Conservation (phyloP, 30 jellyfish, hydroid and myxozoan genomes). For the Hydractinia echinata region DNA sequence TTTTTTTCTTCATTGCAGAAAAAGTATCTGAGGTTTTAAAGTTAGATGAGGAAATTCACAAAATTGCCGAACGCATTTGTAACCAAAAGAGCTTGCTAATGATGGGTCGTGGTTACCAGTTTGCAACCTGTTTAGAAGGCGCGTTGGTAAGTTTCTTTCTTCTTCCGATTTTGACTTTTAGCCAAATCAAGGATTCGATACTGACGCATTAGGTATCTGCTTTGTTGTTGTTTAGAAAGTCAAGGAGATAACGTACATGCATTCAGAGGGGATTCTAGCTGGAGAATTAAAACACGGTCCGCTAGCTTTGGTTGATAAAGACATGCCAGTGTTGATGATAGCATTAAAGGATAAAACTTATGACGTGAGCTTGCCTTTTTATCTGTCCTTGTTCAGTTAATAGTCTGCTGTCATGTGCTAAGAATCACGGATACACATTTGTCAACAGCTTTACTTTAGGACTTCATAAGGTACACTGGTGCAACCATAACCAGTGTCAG, state of each 20-base stretch:
- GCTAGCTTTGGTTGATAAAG: conserved; percentile 95
- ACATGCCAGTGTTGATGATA: conserved; percentile 97
- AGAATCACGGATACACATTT: too few relatives aligned
- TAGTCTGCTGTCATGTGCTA: too few relatives aligned
- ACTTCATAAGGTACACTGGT: too few relatives aligned
- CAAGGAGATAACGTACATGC: conserved; percentile 98
- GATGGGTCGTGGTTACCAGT: conserved; percentile 96
- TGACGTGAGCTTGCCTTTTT: conserved; percentile 43
- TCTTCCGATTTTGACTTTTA: too few relatives aligned
- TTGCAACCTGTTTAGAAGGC: conserved; percentile 96
- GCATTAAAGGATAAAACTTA: conserved; percentile 88
- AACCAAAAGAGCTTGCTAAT: conserved; percentile 75
- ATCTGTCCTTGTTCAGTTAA: too few relatives aligned
- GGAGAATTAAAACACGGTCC: conserved; percentile 99
- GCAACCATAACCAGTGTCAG: too few relatives aligned
- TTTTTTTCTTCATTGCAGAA: conserved; percentile 28
- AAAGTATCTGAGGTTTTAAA: conserved; percentile 74
- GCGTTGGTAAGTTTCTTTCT: conserved; percentile 60
- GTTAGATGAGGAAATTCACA: conserved; percentile 66
- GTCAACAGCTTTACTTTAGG: too few relatives aligned
- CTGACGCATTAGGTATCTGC: not conserved
- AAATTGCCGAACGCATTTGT: conserved; percentile 65
- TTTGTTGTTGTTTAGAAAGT: conserved; percentile 63
- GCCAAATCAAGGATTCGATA: too few relatives aligned
- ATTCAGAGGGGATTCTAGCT: conserved; percentile 97